Evolutionary conservation across 1,140 invertebrate species (phyloP).

Genomic region (Luehdorfia chinensis): DNA sequence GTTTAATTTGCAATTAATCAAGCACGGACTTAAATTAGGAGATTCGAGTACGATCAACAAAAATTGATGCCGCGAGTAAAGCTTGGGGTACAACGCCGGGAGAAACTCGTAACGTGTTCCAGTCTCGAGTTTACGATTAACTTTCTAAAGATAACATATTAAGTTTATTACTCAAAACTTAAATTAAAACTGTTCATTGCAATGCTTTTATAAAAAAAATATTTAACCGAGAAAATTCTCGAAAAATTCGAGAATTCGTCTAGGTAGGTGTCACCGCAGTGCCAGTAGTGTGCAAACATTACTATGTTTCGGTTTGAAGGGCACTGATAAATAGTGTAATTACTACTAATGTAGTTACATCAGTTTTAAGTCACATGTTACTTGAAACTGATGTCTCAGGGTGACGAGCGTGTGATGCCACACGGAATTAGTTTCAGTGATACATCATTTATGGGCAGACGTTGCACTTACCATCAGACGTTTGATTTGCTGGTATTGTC

Average conservation of each 20-base stretch:
- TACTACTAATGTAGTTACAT: too few species aligned
- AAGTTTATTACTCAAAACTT: neutral
- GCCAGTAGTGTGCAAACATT: neutral
- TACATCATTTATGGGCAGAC: too few species aligned
- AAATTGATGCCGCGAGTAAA: constrained; percentile 43
- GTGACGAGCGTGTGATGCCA: too few species aligned
- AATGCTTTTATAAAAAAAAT: too few species aligned
- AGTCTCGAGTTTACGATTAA: constrained; percentile 1
- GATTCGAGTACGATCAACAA: constrained; percentile 47
- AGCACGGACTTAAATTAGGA: constrained; percentile 58
- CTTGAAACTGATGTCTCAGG: too few species aligned
- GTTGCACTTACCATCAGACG: too few species aligned
- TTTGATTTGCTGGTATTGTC: too few species aligned
- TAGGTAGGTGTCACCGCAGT: neutral
- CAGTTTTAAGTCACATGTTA: too few species aligned
- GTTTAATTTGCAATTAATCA: constrained; percentile 76
- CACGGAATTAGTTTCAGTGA: too few species aligned
- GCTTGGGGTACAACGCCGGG: constrained; percentile 22
- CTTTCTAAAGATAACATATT: constrained; percentile 10
- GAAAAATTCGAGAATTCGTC: too few species aligned
- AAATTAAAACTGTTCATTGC: neutral
- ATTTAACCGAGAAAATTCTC: too few species aligned
- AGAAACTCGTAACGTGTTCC: constrained; percentile 3
- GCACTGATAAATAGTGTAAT: neutral
- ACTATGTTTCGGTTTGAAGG: neutral